Evolutionary conservation across 2,888 invertebrate genomes (phyloP).

Genomic region (Melanotus villosus): DNA sequence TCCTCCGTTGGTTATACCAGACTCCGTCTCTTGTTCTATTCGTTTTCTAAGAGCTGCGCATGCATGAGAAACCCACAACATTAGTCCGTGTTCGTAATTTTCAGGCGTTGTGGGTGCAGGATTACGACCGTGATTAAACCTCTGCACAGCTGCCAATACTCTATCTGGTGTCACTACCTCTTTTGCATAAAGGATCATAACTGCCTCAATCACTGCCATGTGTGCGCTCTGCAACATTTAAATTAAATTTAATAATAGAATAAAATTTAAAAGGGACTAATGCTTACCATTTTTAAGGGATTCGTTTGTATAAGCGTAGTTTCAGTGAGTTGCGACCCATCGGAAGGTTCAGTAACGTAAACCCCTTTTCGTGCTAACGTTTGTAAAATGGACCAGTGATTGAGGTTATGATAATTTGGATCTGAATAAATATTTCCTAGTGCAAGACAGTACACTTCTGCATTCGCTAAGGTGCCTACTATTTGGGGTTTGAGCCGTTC

Average conservation of each 20-base stretch:
- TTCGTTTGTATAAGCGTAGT: conserved; percentile 96
- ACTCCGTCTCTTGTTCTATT: conserved; percentile 69
- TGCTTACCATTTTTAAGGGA: conserved; percentile 91
- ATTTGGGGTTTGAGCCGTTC: conserved; percentile 95
- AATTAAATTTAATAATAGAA: conserved; percentile 32
- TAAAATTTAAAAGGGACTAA: conserved; percentile 34
- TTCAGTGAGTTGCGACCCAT: conserved; percentile 89
- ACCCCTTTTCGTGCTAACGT: conserved; percentile 93
- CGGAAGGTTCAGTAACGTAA: conserved; percentile 85
- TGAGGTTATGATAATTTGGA: conserved; percentile 95
- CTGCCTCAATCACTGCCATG: conserved; percentile 94
- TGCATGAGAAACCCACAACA: conserved; percentile 92
- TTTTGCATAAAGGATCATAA: conserved; percentile 94
- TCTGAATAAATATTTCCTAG: conserved; percentile 96
- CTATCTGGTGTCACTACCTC: conserved; percentile 93
- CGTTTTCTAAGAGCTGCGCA: conserved; percentile 81
- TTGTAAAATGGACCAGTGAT: conserved; percentile 96
- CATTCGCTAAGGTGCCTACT: conserved; percentile 91
- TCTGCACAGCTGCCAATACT: conserved; percentile 86
- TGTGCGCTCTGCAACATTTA: conserved; percentile 86
- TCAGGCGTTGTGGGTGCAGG: conserved; percentile 66
- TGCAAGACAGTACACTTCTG: conserved; percentile 94
- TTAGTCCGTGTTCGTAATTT: conserved; percentile 86
- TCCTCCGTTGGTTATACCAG: conserved; percentile 58
- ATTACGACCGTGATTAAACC: conserved; percentile 77